Percentiles rank a stretch among this genome's conserved stretches.
Evolutionary conservation across 2,113 vertebrate genomes (phyloP).

Genomic region (Lipophrys pholis): DNA sequence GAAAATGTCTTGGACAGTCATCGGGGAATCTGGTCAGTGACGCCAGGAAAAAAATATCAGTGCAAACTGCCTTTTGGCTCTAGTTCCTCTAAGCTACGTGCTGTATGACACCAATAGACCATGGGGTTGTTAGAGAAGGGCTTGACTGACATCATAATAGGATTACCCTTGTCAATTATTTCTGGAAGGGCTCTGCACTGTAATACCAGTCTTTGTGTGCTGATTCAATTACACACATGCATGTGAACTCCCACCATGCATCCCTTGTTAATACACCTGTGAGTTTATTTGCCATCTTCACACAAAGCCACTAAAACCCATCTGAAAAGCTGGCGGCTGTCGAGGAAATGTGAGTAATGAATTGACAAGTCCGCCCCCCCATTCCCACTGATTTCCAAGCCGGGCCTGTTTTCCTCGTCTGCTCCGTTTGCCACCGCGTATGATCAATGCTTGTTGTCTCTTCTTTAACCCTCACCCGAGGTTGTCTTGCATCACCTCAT

Average conservation of each 20-base stretch:
- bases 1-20: not conserved
- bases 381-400: not conserved
- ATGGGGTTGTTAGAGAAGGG: conserved; percentile 13
- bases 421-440: conserved; percentile 7
- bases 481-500: conserved; percentile 3
- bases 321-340: conserved; percentile 10
- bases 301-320: not conserved
- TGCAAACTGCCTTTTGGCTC: not conserved
- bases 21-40: conserved; percentile 2
- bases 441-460: conserved; percentile 29
- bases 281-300: not conserved
- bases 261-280: not conserved
- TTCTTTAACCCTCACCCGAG: conserved; percentile 36
- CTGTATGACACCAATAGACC: conserved; percentile 18
- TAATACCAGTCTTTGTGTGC: not conserved
- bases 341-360: conserved; percentile 12
- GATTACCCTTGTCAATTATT: conserved; percentile 44
- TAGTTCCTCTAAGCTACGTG: conserved; percentile 13
- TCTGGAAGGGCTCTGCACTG: conserved; percentile 13
- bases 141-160: conserved; percentile 24
- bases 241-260: not conserved
- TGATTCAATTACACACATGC: conserved; percentile 23
- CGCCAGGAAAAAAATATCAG: not conserved
- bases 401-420: conserved; percentile 2
- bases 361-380: not conserved